These are phyloP conservation scores for Callithrix jacchus DNA, from an alignment of 2,113 vertebrate species.

Conservation along the genomic window DNA sequence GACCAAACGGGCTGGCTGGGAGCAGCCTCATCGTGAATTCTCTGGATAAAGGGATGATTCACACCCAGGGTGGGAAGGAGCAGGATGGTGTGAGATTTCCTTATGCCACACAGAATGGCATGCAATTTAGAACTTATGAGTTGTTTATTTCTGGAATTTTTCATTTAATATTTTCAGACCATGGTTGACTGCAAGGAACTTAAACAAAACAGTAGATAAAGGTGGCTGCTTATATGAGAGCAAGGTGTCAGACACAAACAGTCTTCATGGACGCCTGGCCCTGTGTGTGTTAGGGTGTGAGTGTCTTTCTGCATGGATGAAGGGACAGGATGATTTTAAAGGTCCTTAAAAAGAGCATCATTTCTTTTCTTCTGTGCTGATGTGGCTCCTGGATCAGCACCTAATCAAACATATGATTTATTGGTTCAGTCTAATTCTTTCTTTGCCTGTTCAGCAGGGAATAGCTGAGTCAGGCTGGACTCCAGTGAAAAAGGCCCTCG, in stretches of 20 bases:
- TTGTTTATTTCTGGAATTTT: neutral
- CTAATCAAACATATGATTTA: slow-evolving; percentile 47
- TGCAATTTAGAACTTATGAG: neutral
- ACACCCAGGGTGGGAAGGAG: neutral
- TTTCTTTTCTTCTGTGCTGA: neutral
- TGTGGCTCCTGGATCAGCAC: slow-evolving; percentile 9
- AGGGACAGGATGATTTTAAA: neutral
- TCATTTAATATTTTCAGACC: neutral
- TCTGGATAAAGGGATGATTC: neutral
- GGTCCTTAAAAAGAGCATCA: neutral
- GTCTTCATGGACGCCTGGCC: rapidly evolving
- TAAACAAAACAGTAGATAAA: neutral
- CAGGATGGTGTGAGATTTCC: neutral
- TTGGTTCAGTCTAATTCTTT: neutral
- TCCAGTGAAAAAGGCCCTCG: neutral
- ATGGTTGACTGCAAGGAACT: neutral
- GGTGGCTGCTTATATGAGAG: neutral
- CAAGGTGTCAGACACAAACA: neutral
- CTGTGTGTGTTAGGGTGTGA: neutral
- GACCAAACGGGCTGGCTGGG: neutral
- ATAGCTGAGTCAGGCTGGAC: neutral
- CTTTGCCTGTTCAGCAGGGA: neutral
- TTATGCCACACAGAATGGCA: neutral
- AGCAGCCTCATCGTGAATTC: neutral
- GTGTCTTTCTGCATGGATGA: neutral